A percentile compares a stretch with the other conserved stretches of the same genome.
Conservation (phyloP, 1,140 invertebrate species). For the Paralvinella palmiformis region DNA sequence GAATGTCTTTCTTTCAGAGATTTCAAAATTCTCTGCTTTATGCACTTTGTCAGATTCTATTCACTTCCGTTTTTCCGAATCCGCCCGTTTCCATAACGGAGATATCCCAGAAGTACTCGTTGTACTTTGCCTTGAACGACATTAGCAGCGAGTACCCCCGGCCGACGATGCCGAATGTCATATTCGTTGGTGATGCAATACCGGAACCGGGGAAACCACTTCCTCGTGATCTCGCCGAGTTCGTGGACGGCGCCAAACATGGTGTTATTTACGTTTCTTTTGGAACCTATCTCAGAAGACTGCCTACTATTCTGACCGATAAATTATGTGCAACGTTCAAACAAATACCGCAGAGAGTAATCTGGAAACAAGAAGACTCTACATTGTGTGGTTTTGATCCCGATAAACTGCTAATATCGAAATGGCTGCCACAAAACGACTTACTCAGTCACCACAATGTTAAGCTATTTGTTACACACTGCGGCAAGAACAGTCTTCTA, state of each 20-base stretch:
- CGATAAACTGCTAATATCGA: conserved; percentile 60
- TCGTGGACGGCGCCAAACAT: not conserved
- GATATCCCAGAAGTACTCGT: not conserved
- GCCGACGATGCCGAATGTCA: not conserved
- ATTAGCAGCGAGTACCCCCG: not conserved
- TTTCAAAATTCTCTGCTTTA: too few relatives aligned
- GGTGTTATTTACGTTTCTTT: not conserved
- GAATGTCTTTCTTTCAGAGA: not conserved
- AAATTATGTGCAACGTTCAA: not conserved
- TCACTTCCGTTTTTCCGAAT: not conserved
- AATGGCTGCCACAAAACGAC: conserved; percentile 26
- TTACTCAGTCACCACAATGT: conserved; percentile 50
- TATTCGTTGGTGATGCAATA: not conserved
- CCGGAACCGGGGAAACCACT: not conserved
- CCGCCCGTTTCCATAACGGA: not conserved
- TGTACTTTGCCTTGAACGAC: not conserved
- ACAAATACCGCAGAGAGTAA: not conserved
- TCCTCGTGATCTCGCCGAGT: not conserved
- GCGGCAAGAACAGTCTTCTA: conserved; percentile 62
- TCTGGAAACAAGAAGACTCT: not conserved
- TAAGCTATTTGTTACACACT: conserved; percentile 65
- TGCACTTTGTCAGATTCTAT: not conserved
- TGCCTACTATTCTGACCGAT: not conserved
- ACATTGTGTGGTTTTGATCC: not conserved
- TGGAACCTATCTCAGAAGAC: not conserved